Percentiles rank a stretch among this genome's conserved stretches.
These are phyloP conservation scores for Scomberomorus guttatus DNA, from an alignment of 2,797 vertebrate species.

Conservation along the genomic window DNA sequence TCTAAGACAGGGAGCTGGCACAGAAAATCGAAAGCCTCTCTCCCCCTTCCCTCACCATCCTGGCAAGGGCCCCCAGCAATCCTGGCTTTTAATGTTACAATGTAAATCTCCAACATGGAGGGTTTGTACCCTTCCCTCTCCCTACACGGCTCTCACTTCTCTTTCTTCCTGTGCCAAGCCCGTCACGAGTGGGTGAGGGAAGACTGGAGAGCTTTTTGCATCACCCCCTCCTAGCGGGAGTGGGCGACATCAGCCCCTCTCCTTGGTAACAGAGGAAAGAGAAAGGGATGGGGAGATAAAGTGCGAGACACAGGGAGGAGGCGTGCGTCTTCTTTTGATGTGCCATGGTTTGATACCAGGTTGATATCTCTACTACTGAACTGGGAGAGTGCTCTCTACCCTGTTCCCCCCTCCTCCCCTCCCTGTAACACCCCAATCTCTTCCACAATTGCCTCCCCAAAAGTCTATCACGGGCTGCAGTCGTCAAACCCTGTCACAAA, in stretches of 20 bases:
- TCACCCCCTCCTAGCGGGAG: constrained; percentile 79
- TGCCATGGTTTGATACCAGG: constrained; percentile 78
- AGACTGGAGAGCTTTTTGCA: constrained; percentile 79
- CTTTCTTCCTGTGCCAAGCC: constrained; percentile 85
- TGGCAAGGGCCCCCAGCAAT: constrained; percentile 69
- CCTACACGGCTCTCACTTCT: constrained; percentile 61
- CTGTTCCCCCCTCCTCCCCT: constrained; percentile 5
- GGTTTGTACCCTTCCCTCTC: constrained; percentile 74
- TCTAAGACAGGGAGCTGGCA: constrained; percentile 66
- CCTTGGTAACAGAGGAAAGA: constrained; percentile 73
- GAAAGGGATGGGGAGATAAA: constrained; percentile 70
- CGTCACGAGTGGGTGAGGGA: constrained; percentile 74
- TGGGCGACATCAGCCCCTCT: constrained; percentile 82
- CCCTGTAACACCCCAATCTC: background rate
- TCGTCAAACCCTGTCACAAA: constrained; percentile 56
- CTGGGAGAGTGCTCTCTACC: constrained; percentile 61
- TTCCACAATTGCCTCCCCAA: constrained; percentile 31
- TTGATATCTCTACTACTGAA: constrained; percentile 76
- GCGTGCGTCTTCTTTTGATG: constrained; percentile 79
- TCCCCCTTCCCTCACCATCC: constrained; percentile 30
- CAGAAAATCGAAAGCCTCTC: constrained; percentile 38
- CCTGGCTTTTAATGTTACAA: constrained; percentile 77
- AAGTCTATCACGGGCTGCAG: constrained; percentile 41
- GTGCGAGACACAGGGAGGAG: constrained; percentile 61
- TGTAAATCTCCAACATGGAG: constrained; percentile 83